Percentiles rank a stretch among this genome's conserved stretches.
phyloP scores from a whole-genome alignment of 2,113 vertebrate genomes.

The Chrysemys picta region DNA sequence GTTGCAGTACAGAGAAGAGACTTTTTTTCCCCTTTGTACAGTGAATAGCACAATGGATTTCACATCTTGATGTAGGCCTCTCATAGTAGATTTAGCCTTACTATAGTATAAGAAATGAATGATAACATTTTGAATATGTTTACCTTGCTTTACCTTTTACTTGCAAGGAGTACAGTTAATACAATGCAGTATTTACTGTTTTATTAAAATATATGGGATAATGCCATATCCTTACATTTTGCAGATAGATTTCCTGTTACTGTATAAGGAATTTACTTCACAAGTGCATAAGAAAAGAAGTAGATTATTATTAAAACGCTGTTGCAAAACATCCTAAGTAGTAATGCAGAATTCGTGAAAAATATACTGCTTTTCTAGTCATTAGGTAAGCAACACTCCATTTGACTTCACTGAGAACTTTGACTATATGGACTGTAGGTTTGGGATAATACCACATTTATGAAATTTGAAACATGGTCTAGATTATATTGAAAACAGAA shows the following conservation, averaged over 20 bases:
- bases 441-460: neutral
- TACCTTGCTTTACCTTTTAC: neutral
- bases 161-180: neutral
- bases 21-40: neutral
- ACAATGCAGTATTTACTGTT: neutral
- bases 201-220: neutral
- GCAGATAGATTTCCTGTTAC: neutral
- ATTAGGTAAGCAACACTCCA: neutral
- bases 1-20: too few relatives aligned
- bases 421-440: neutral
- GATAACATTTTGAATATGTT: neutral
- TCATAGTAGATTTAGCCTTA: neutral
- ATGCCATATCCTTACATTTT: neutral
- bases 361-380: neutral
- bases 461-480: neutral
- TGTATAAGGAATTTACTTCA: neutral
- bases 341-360: neutral
- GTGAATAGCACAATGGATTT: neutral
- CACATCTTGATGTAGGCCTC: neutral
- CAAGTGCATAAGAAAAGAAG: neutral
- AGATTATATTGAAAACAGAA: neutral
- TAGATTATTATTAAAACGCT: neutral
- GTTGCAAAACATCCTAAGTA: neutral
- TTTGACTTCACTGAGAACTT: neutral
- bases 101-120: neutral